Evolutionary conservation across 2,113 vertebrate genomes (phyloP).

Genomic region (Oreochromis spilurus): DNA sequence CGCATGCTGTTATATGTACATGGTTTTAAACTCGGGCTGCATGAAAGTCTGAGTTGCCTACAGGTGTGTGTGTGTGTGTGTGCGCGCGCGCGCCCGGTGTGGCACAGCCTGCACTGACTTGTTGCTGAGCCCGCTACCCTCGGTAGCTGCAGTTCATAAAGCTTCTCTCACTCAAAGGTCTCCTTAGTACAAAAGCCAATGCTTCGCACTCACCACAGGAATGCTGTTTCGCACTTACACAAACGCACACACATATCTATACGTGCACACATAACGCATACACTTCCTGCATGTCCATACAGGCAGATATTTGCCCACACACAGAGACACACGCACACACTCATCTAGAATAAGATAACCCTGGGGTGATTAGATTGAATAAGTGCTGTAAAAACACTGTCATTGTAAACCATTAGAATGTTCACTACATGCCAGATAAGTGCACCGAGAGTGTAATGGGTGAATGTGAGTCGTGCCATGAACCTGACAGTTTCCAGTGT

Average conservation of each 20-base stretch:
- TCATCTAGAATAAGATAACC: not conserved
- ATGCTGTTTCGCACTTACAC: conserved; percentile 25
- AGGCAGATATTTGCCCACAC: not conserved
- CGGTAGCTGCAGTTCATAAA: conserved; percentile 42
- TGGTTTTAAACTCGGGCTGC: not conserved
- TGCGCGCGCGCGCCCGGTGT: conserved; percentile 10
- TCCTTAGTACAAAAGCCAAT: conserved; percentile 47
- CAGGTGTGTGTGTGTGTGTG: not conserved
- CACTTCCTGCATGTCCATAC: not conserved
- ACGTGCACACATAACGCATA: not conserved
- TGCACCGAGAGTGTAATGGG: conserved; percentile 42
- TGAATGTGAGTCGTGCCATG: conserved; percentile 46
- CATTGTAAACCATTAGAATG: conserved; percentile 58
- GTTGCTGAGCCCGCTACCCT: conserved; percentile 50
- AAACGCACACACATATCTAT: not conserved
- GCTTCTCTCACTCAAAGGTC: conserved; percentile 52
- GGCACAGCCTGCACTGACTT: conserved; percentile 62
- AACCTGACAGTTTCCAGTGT: conserved; percentile 40
- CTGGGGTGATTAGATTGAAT: conserved; percentile 36
- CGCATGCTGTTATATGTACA: not conserved
- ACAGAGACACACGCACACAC: not conserved
- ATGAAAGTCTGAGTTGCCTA: not conserved
- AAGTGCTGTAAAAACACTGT: conserved; percentile 39
- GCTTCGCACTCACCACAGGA: conserved; percentile 43
- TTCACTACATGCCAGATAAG: conserved; percentile 31